Conservation (phyloP, 2,888 invertebrate species). For the Geophilus truncorum region DNA sequence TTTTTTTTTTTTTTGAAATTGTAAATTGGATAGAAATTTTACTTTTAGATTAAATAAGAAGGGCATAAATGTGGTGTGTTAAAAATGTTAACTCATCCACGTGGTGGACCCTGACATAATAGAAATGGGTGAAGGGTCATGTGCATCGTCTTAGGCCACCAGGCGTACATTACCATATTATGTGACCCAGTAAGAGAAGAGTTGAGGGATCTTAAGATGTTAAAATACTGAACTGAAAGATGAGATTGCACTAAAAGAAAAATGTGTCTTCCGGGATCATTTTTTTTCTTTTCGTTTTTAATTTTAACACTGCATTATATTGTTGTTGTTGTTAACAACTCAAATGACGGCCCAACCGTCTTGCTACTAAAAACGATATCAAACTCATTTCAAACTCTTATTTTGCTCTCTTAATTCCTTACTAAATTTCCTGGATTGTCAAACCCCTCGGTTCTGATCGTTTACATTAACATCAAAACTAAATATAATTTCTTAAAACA, state of each 20-base stretch:
- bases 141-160: slow-evolving; percentile 18
- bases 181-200: slow-evolving; percentile 9
- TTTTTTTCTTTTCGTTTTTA: too few species aligned
- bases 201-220: neutral
- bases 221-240: neutral
- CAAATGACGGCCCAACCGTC: too few species aligned
- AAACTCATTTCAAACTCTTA: too few species aligned
- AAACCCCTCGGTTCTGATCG: too few species aligned
- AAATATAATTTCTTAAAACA: too few species aligned
- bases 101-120: slow-evolving; percentile 3
- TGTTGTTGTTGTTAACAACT: too few species aligned
- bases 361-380: too few species aligned
- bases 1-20: neutral
- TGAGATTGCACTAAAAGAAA: slow-evolving; percentile 1
- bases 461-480: too few species aligned
- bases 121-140: slow-evolving; percentile 18
- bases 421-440: too few species aligned
- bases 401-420: too few species aligned
- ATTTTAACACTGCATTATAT: too few species aligned
- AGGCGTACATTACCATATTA: slow-evolving; percentile 11
- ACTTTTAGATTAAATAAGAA: neutral
- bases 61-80: neutral
- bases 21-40: neutral
- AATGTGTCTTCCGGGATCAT: neutral
- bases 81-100: slow-evolving; percentile 17